Percentiles rank a stretch among this genome's conserved stretches.
Conservation (phyloP, 2,113 vertebrate species). For the Ceratotherium simum region DNA sequence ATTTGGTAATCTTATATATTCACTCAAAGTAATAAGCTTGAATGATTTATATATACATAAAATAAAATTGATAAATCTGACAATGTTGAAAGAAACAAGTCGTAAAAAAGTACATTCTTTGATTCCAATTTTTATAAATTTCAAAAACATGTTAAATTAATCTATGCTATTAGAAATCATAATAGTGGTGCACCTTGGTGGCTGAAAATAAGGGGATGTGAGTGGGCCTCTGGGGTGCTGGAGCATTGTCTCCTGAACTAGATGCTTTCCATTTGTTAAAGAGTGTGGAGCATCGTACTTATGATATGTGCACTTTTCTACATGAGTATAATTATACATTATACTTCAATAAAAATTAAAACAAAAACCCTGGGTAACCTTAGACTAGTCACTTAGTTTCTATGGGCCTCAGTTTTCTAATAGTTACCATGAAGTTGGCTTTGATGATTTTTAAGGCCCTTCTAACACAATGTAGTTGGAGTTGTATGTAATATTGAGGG, state of each 20-base stretch:
- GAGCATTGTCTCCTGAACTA: not conserved
- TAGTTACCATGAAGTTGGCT: not conserved
- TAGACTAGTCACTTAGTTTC: not conserved
- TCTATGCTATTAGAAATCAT: not conserved
- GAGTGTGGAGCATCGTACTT: too few relatives aligned
- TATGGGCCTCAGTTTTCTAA: not conserved
- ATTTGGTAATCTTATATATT: not conserved
- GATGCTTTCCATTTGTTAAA: not conserved
- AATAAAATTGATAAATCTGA: not conserved
- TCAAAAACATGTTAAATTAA: not conserved
- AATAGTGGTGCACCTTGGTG: not conserved
- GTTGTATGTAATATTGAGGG: not conserved
- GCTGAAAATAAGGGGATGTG: accelerated
- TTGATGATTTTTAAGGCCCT: not conserved
- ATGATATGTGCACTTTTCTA: not conserved
- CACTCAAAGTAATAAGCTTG: not conserved
- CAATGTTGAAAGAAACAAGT: not conserved
- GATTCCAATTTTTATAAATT: not conserved
- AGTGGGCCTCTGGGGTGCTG: accelerated
- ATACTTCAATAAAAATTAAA: not conserved
- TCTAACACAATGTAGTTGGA: not conserved
- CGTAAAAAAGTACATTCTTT: not conserved
- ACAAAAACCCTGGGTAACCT: not conserved
- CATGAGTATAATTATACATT: not conserved
- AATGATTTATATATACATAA: not conserved